phyloP scores from a whole-genome alignment of 2,888 invertebrate species.

The Chironomus riparius region DNA sequence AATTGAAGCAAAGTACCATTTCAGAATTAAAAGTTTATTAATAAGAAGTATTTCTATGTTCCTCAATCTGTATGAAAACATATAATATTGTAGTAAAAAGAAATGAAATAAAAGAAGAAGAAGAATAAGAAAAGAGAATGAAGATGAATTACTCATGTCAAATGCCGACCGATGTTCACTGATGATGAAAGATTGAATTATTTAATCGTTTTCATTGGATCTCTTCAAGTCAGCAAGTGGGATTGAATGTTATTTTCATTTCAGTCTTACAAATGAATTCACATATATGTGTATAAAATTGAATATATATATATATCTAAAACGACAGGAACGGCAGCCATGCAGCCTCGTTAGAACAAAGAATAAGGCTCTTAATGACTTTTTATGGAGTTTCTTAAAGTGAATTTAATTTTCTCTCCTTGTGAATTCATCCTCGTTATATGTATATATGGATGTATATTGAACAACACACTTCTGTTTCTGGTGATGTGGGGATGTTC shows the following conservation, averaged over 20 bases:
- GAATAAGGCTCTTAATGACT: constrained; percentile 5
- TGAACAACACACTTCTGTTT: constrained; percentile 11
- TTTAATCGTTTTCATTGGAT: constrained; percentile 26
- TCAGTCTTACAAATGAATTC: neutral
- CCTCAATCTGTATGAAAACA: neutral
- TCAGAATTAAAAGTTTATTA: too few relatives aligned
- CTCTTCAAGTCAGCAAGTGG: neutral
- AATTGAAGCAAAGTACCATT: neutral
- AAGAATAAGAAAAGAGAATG: neutral
- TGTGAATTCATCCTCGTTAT: neutral
- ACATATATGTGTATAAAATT: neutral
- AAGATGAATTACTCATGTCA: constrained; percentile 27
- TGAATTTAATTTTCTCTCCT: neutral
- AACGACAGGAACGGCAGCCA: neutral
- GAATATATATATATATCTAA: too few relatives aligned
- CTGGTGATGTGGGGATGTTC: neutral
- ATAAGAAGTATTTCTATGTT: neutral
- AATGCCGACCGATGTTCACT: constrained; percentile 9
- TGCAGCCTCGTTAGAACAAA: constrained; percentile 17
- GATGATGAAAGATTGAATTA: constrained; percentile 27
- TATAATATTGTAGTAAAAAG: neutral
- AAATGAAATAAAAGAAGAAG: neutral
- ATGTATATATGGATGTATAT: neutral
- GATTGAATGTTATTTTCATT: neutral
- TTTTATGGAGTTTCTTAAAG: neutral